Conservation (phyloP, 2,888 invertebrate species). For the Eledona agricola region DNA sequence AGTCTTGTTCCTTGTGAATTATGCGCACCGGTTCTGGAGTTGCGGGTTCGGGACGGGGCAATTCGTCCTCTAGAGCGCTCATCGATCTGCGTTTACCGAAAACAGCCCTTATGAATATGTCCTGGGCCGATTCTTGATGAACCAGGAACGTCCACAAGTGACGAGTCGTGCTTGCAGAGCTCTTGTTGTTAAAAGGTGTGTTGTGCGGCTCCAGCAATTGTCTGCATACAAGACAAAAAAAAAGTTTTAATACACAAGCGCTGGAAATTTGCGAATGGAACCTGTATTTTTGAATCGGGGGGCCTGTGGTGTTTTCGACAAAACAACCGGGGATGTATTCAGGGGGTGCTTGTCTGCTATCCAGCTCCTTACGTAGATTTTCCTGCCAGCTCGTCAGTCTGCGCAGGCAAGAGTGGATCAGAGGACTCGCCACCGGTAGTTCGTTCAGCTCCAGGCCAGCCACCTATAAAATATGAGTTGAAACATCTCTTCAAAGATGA, state of each 20-base stretch:
- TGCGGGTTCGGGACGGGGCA: constrained; percentile 59
- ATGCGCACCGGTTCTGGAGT: constrained; percentile 87
- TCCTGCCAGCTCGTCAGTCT: constrained; percentile 92
- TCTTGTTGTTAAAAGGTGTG: constrained; percentile 86
- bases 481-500: no score
- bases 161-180: constrained; percentile 78
- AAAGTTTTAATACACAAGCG: constrained; percentile 13
- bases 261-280: constrained; percentile 41
- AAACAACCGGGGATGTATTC: constrained; percentile 93
- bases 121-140: constrained; percentile 89
- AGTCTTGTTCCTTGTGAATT: constrained; percentile 98
- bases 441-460: constrained; percentile 67
- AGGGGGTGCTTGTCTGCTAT: constrained; percentile 78
- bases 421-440: constrained; percentile 91
- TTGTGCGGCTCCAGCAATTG: constrained; percentile 91
- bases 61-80: constrained; percentile 64
- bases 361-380: constrained; percentile 73
- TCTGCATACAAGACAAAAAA: constrained; percentile 64
- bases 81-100: constrained; percentile 81
- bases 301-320: constrained; percentile 80
- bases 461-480: constrained; percentile 52
- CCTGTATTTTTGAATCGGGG: constrained; percentile 92
- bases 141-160: constrained; percentile 95
- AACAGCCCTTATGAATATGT: constrained; percentile 94
- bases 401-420: constrained; percentile 88